phyloP scores from a whole-genome alignment of 2,797 vertebrate species.

The Poeciliopsis infans region DNA sequence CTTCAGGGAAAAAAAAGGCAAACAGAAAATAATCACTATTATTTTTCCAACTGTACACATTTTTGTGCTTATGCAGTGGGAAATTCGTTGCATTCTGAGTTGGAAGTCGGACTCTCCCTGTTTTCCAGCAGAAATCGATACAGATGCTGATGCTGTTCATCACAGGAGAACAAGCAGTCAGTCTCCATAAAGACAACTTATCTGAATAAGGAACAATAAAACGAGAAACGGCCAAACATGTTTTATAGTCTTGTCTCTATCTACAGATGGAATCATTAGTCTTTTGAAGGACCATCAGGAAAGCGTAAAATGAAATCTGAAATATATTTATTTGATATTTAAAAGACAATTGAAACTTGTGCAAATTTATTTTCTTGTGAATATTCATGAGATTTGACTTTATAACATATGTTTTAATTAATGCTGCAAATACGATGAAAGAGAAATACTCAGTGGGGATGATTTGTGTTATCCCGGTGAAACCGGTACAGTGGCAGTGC shows the following conservation, averaged over 20 bases:
- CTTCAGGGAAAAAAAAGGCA: background rate
- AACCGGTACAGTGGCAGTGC: background rate
- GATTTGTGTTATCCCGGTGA: background rate
- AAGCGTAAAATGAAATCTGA: background rate
- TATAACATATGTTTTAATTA: background rate
- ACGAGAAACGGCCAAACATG: background rate
- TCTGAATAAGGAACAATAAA: slow-evolving; percentile 25
- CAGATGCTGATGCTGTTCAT: slow-evolving; percentile 7
- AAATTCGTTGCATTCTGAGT: background rate
- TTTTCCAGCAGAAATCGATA: slow-evolving; percentile 3
- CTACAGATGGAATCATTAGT: slow-evolving; percentile 31
- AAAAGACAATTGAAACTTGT: background rate
- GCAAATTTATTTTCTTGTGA: background rate
- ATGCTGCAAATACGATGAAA: background rate
- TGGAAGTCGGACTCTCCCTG: background rate
- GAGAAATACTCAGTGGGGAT: background rate
- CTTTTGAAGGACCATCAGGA: background rate
- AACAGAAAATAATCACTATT: background rate
- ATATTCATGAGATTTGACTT: background rate
- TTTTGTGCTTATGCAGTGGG: background rate
- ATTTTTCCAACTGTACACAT: background rate
- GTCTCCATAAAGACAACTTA: slow-evolving; percentile 8
- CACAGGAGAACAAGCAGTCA: background rate
- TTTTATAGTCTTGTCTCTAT: slow-evolving; percentile 29
- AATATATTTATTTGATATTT: background rate